These are phyloP conservation scores for Mimachlamys varia DNA, from an alignment of 2,888 invertebrate species.

Conservation along the genomic window DNA sequence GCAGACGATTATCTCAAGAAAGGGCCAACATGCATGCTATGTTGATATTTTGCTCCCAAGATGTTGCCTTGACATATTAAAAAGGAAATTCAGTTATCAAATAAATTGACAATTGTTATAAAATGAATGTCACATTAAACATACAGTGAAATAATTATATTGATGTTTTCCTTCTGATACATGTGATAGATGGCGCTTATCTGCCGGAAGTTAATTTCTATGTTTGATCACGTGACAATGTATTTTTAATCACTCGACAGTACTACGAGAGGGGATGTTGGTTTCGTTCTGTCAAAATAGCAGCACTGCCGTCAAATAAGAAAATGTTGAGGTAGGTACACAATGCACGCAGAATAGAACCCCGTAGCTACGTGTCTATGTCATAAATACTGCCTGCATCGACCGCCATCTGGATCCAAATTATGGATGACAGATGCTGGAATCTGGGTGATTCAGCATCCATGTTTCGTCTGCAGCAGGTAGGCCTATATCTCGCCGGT, in stretches of 20 bases:
- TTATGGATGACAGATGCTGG: neutral
- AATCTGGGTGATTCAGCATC: neutral
- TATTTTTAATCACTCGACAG: conserved; percentile 1
- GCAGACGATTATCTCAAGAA: too few relatives aligned
- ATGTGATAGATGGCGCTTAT: conserved; percentile 22
- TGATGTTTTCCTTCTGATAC: too few relatives aligned
- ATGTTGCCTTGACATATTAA: too few relatives aligned
- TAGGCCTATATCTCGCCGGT: neutral
- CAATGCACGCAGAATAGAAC: neutral
- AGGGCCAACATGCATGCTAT: too few relatives aligned
- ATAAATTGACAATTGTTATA: too few relatives aligned
- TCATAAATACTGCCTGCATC: neutral
- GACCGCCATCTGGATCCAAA: neutral
- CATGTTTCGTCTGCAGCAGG: neutral
- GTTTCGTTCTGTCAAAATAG: conserved; percentile 12
- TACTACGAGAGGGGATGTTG: neutral
- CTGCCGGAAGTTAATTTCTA: conserved; percentile 30
- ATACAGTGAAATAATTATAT: too few relatives aligned
- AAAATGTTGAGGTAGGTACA: neutral
- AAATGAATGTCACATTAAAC: too few relatives aligned
- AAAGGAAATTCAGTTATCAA: too few relatives aligned
- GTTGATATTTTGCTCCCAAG: too few relatives aligned
- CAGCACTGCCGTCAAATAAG: neutral
- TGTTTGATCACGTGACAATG: conserved; percentile 31
- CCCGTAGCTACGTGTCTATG: neutral